phyloP scores from a whole-genome alignment of 1,140 invertebrate species.

The Polypedilum vanderplanki region DNA sequence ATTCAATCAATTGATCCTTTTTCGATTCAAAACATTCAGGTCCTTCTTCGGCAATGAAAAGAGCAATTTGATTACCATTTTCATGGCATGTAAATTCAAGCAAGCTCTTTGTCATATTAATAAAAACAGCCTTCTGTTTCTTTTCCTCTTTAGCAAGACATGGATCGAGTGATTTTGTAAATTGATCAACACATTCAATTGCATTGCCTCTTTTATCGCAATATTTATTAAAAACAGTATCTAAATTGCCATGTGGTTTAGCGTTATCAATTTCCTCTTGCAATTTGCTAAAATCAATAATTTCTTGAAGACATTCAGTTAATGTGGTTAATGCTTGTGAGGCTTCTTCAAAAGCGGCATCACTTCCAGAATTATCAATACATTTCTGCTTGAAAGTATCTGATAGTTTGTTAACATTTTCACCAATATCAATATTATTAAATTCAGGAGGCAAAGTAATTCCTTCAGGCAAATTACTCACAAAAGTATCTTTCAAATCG shows the following conservation, averaged over 20 bases:
- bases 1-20: constrained; percentile 52
- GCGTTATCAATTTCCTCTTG: constrained; percentile 54
- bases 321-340: background rate
- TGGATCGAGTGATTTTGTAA: constrained; percentile 50
- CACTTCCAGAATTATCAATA: background rate
- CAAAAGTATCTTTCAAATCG: background rate
- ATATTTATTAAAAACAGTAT: constrained; percentile 57
- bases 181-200: constrained; percentile 53
- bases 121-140: constrained; percentile 50
- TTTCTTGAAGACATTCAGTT: constrained; percentile 43
- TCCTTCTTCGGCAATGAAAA: constrained; percentile 70
- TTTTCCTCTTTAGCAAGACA: constrained; percentile 58
- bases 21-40: constrained; percentile 62
- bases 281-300: constrained; percentile 48
- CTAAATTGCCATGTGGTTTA: constrained; percentile 52
- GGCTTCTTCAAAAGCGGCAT: background rate
- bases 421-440: background rate
- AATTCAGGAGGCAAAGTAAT: background rate
- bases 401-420: background rate
- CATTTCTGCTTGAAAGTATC: constrained; percentile 1
- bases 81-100: constrained; percentile 65
- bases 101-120: constrained; percentile 58
- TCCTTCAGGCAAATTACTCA: background rate
- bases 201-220: constrained; percentile 54
- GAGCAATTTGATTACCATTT: constrained; percentile 71